Percentiles rank a stretch among this genome's conserved stretches.
Evolutionary conservation across 2,888 invertebrate genomes (phyloP).

Genomic region (Mythimna albipuncta): DNA sequence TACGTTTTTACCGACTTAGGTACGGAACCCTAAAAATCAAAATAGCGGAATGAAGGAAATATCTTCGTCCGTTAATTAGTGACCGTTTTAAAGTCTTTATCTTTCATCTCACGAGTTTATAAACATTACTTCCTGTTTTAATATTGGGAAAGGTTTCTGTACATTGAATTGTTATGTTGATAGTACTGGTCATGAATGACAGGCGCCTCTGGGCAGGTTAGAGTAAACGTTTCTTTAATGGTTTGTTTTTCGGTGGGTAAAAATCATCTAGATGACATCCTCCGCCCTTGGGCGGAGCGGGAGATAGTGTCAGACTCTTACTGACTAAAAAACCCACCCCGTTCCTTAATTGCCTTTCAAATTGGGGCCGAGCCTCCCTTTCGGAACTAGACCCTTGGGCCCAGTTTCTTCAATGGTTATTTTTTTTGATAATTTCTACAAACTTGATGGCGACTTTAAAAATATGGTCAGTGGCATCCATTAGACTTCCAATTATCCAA

Average conservation of each 20-base stretch:
- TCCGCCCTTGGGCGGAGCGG: no score
- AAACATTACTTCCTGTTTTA: conserved; percentile 51
- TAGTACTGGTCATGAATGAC: background rate
- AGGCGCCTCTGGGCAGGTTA: background rate
- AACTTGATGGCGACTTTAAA: no score
- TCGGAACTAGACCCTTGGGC: no score
- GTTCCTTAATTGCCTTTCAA: no score
- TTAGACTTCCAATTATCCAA: no score
- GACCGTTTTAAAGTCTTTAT: conserved; percentile 46
- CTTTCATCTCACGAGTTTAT: conserved; percentile 57
- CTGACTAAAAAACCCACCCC: no score
- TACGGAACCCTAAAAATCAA: background rate
- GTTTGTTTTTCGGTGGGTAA: no score
- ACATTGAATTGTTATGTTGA: conserved; percentile 21
- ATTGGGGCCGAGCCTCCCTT: no score
- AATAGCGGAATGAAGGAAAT: conserved; percentile 43
- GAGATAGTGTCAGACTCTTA: no score
- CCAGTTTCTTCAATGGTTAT: background rate
- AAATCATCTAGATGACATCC: no score
- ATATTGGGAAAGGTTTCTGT: conserved; percentile 13
- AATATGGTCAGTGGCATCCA: no score
- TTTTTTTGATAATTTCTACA: no score
- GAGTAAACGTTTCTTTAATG: background rate
- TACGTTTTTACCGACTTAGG: background rate
- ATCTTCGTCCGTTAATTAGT: conserved; percentile 41